phyloP scores from a whole-genome alignment of 2,113 vertebrate genomes.

The Elaphurus davidianus region DNA sequence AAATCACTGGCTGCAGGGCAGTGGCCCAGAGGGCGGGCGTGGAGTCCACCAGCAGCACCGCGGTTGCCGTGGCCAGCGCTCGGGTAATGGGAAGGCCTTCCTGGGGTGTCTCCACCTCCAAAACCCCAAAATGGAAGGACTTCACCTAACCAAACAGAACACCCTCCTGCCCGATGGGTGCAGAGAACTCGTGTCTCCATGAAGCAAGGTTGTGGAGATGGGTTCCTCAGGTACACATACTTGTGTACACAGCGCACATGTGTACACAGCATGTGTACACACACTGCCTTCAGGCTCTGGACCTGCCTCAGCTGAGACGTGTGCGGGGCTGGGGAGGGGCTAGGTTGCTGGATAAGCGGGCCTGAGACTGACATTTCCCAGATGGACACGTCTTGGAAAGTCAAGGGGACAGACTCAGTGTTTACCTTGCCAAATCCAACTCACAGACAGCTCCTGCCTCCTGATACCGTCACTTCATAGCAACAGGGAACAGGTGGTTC shows the following conservation, averaged over 20 bases:
- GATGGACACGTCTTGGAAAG: background rate
- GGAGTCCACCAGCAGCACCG: background rate
- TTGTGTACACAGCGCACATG: accelerated
- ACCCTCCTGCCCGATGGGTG: background rate
- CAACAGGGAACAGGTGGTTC: background rate
- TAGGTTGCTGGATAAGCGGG: too few relatives aligned
- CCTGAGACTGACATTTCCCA: background rate
- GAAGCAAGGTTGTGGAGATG: background rate
- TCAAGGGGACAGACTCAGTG: background rate
- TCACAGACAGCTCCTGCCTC: background rate
- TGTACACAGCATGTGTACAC: too few relatives aligned
- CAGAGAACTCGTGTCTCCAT: background rate
- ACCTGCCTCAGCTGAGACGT: background rate
- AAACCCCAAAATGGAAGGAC: background rate
- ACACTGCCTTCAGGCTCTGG: background rate
- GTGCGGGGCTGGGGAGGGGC: accelerated
- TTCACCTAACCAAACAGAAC: background rate
- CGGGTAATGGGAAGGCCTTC: background rate
- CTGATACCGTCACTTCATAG: background rate
- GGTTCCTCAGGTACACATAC: accelerated
- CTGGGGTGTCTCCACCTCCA: background rate
- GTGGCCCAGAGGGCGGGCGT: background rate
- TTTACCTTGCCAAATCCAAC: background rate
- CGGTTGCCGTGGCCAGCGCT: accelerated
- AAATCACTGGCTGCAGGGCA: accelerated